A percentile compares a stretch with the other conserved stretches of the same genome.
Conservation (phyloP, 1,140 invertebrate genomes). For the Platorchestia sp. region DNA sequence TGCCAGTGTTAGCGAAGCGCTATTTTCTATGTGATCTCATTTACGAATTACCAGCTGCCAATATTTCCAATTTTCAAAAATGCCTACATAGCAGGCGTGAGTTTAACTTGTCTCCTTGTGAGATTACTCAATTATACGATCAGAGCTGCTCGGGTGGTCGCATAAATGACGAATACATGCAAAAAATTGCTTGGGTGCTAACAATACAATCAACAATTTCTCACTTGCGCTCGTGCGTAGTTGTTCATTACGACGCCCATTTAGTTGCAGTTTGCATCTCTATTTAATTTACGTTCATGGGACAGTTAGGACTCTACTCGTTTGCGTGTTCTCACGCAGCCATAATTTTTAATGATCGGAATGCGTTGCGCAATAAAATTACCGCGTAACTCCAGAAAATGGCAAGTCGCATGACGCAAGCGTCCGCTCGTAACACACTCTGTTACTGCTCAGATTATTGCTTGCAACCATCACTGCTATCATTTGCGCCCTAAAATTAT, state of each 20-base stretch:
- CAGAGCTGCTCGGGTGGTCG: too few species aligned
- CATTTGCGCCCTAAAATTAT: too few species aligned
- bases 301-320: background rate
- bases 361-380: background rate
- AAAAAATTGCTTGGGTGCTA: too few species aligned
- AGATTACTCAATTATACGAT: too few species aligned
- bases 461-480: background rate
- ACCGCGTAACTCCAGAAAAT: too few species aligned
- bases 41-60: background rate
- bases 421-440: too few species aligned
- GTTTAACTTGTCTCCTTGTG: too few species aligned
- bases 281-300: background rate
- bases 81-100: background rate
- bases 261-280: background rate
- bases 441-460: background rate
- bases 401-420: too few species aligned
- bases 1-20: too few species aligned
- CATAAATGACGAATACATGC: too few species aligned
- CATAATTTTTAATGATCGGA: background rate
- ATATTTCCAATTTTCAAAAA: background rate
- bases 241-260: background rate
- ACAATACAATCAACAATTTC: background rate
- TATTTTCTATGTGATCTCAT: background rate
- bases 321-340: background rate
- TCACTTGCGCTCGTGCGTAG: background rate